Base-by-base conservation (phyloP, 2,888 invertebrate species). In the Drosophila neoperkinsi region DNA sequence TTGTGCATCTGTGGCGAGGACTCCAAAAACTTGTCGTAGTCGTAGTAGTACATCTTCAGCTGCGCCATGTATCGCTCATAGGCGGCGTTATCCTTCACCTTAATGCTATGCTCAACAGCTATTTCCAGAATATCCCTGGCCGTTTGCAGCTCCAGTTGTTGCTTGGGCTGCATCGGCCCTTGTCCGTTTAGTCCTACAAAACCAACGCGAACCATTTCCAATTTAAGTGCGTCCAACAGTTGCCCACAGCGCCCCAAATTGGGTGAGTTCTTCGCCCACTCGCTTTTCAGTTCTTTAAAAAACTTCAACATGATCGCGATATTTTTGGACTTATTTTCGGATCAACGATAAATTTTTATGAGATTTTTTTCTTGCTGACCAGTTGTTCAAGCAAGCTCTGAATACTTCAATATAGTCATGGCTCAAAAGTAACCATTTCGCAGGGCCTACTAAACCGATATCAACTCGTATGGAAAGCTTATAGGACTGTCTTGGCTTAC, bases 41-140 rank as follows among this genome's bases (percentile, higher is more conserved):
- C 87, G 18, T 80, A 90, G 52, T 87, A 87, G 56, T 89, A 87
- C 56, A 75, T 78, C 50, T 87, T 90, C 33, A 87, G 13, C 66
- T 89, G 85, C 4, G 77, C 67, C 90, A 87, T 87, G 38, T 87
- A 89, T 0, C 87, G 80, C 57, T 87, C 87, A 18, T 82, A 87
- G 10, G 85, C 90, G 1, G 73, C 82, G 18, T 87, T 84, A 16
- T 87, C 88, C 60, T 78, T 80, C 41, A 71, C 56, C 10, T 62
- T 71, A n/a, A 87, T 77, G 70, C 90, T 90, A 31, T 89, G 80
- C 58, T 87, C 87, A 6, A 87, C 74, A 7, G 90, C 90, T 3
- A 87, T 82, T 36, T 90, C 87, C 11, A 87, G 72, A 68, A 82
- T 71, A 4, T 89, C 90, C 1, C 87, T 77, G 0, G 90, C 74